Base-by-base conservation (phyloP, 23 tunicate species). In the Halocynthia roretzi region DNA sequence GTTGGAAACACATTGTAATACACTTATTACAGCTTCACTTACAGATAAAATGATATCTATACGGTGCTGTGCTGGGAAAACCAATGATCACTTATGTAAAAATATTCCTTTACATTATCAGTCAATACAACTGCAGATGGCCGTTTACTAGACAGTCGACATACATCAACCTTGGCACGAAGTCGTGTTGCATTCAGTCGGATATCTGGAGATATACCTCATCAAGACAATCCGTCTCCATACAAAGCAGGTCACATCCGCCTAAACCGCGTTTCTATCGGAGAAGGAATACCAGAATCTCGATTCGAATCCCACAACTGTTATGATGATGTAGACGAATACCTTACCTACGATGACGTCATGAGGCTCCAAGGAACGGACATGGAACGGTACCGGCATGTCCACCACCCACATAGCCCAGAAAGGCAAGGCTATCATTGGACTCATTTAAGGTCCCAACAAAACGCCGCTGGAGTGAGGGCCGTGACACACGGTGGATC, bases 331-430 rank as follows among this genome's bases (percentile, higher is more conserved):
- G 65, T 74, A 53, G 78, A 74, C 64, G 78, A 74, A 2, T 74
- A 50, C 56, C 63, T 74, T 8, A 52, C 78, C 18, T 74, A 74
- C 40, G 78, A 74, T 74, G 78, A 74, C 78, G 64, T 74, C 70
- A 74, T 56, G 8, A 53, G 78, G 22, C 12, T 74, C 54, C 78
- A 74, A 74, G 78, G 78, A 53, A 71, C 54, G 12, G 56, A 22
- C 56, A 54, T 74, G 65, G 78, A 74, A 14, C 20, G 78, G 31
- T 74, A 74, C 56, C 78, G 56, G 0, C 60, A 56, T 5, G 78
- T 64, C 20, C 78, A 74, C 56, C 55, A 64, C 40, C 78, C 78
- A 23, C 55, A 53, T n/a, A 40, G n/a, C n/a, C 15, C 56, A 14
- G 78, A 74, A 54, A 74, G 56, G 62, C 78, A 15, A 8, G 10